Percentiles rank a stretch among this genome's conserved stretches.
Conservation (phyloP, 2,113 vertebrate genomes). For the Nycticryphes semicollaris region DNA sequence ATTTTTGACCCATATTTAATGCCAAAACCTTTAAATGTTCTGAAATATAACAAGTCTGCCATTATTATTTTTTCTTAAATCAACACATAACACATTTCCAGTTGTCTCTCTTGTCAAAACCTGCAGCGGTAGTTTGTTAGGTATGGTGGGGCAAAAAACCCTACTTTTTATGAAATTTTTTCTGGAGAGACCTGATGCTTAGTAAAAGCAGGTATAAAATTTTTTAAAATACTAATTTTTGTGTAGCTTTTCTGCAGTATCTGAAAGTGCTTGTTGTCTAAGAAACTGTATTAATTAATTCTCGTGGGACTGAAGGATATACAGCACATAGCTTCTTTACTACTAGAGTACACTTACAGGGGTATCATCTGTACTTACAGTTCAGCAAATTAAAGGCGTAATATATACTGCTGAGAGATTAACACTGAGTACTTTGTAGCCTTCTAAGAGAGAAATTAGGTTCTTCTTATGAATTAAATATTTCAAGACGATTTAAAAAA, state of each 20-base stretch:
- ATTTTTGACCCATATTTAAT: constrained; percentile 72
- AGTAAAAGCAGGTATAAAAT: neutral
- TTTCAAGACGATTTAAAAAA: neutral
- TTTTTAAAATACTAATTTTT: neutral
- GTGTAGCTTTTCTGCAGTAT: neutral
- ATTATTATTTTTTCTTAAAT: constrained; percentile 15
- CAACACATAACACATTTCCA: neutral
- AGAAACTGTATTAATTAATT: neutral
- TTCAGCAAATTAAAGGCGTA: neutral
- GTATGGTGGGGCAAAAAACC: neutral
- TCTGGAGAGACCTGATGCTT: neutral
- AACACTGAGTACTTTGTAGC: neutral
- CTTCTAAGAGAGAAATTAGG: neutral
- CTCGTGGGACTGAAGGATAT: neutral
- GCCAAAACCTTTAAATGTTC: constrained; percentile 40
- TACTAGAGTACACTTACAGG: neutral
- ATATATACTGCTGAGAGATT: neutral
- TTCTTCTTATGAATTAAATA: neutral
- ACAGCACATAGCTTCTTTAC: neutral
- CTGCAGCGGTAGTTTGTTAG: neutral
- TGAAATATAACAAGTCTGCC: constrained; percentile 38
- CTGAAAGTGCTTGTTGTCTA: neutral
- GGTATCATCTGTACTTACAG: neutral
- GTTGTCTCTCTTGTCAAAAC: neutral
- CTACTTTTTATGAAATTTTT: neutral